Evolutionary conservation across 2,888 invertebrate genomes (phyloP).

Genomic region (Clivina fossor): DNA sequence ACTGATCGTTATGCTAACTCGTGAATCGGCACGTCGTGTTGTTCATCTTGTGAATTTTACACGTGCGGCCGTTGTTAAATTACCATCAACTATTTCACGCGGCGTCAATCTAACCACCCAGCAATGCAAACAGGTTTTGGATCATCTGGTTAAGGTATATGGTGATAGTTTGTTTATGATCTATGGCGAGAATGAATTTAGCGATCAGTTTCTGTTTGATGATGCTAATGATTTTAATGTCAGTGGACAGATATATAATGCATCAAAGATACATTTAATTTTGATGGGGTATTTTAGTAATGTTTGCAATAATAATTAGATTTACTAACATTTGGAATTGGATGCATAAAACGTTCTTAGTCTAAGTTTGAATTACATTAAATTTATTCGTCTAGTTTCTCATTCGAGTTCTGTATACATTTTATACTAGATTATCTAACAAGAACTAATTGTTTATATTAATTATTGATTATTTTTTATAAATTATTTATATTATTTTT

Average conservation of each 20-base stretch:
- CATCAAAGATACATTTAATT: constrained; percentile 44
- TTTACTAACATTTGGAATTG: neutral
- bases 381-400: neutral
- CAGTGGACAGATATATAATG: constrained; percentile 46
- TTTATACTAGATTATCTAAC: neutral
- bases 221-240: constrained; percentile 15
- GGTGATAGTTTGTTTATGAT: constrained; percentile 27
- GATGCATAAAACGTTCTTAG: neutral
- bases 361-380: neutral
- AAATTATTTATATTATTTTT: neutral
- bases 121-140: constrained; percentile 61
- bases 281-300: constrained; percentile 27
- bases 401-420: neutral
- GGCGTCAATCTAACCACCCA: constrained; percentile 50
- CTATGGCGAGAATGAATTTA: constrained; percentile 15
- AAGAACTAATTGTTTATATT: no score
- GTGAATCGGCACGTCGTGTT: constrained; percentile 75
- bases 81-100: constrained; percentile 56
- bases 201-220: constrained; percentile 24
- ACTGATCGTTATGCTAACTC: constrained; percentile 69
- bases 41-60: constrained; percentile 79
- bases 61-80: constrained; percentile 57
- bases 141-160: constrained; percentile 66
- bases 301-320: constrained; percentile 21
- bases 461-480: neutral